Percentiles rank a stretch among this genome's conserved stretches.
Evolutionary conservation across 1,140 invertebrate species (phyloP).

Genomic region (Sycophaga agraensis): DNA sequence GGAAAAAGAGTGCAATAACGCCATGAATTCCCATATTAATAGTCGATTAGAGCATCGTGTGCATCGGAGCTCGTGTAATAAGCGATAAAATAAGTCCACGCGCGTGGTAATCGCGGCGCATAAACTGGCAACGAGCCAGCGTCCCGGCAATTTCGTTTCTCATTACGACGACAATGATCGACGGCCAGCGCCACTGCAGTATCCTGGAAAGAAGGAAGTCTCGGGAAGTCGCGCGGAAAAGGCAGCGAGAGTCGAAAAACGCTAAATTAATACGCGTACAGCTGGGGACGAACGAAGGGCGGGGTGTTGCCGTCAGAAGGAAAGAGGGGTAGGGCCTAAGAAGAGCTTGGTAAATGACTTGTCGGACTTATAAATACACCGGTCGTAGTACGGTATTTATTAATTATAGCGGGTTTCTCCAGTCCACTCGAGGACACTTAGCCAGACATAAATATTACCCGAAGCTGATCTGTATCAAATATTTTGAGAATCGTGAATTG

Average conservation of each 20-base stretch:
- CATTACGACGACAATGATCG: constrained; percentile 9
- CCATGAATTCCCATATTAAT: constrained; percentile 10
- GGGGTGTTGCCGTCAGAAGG: too few relatives aligned
- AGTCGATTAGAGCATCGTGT: constrained; percentile 20
- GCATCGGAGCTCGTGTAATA: constrained; percentile 6
- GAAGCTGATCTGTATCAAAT: too few relatives aligned
- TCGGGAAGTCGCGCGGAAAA: too few relatives aligned
- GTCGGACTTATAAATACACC: too few relatives aligned
- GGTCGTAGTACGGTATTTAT: too few relatives aligned
- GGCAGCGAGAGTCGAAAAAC: background rate
- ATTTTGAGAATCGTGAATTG: too few relatives aligned
- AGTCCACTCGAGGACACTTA: too few relatives aligned
- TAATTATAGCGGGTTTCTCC: too few relatives aligned
- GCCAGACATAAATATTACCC: too few relatives aligned
- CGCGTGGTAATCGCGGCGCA: background rate
- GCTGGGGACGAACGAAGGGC: background rate
- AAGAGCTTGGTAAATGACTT: too few relatives aligned
- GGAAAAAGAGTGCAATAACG: background rate
- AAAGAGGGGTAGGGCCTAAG: too few relatives aligned
- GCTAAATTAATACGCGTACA: background rate
- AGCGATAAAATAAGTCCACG: constrained; percentile 11
- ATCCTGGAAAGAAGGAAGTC: background rate
- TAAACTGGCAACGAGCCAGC: constrained; percentile 9
- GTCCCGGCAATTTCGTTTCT: constrained; percentile 8
- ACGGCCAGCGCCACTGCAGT: background rate